phyloP scores from a whole-genome alignment of 1,140 invertebrate genomes.

The Aphis gossypii region DNA sequence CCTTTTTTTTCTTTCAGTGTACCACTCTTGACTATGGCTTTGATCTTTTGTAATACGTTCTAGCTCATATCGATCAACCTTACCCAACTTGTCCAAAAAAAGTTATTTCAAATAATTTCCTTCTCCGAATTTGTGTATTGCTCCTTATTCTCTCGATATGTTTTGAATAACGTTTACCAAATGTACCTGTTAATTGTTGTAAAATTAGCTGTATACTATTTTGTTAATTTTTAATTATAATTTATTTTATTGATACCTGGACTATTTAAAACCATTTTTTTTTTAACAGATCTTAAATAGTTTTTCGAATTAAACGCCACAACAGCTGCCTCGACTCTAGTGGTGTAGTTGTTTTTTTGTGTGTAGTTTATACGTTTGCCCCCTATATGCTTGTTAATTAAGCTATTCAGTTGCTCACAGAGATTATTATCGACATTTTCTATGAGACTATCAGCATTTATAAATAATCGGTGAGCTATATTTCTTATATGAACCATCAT shows the following conservation, averaged over 20 bases:
- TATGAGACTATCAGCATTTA: conserved; percentile 10
- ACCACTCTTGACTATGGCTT: conserved; percentile 13
- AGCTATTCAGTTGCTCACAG: not conserved
- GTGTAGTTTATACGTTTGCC: conserved; percentile 20
- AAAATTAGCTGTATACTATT: no score
- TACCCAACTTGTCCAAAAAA: no score
- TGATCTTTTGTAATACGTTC: not conserved
- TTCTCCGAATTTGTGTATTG: no score
- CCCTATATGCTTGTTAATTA: conserved; percentile 22
- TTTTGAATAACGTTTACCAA: no score
- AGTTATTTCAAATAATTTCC: no score
- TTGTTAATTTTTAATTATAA: no score
- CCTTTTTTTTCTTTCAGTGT: not conserved
- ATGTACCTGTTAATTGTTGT: no score
- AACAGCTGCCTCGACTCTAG: conserved; percentile 37
- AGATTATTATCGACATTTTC: not conserved
- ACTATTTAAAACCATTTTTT: not conserved
- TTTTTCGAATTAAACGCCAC: conserved; percentile 15
- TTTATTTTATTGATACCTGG: not conserved
- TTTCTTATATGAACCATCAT: not conserved
- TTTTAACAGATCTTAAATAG: not conserved
- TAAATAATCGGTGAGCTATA: not conserved
- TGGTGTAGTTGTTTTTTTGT: conserved; percentile 22
- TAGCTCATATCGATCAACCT: not conserved
- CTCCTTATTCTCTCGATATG: no score